Evolutionary conservation across 2,113 vertebrate species (phyloP), one percentile per base, ranked within the genome.

Genomic region (Callochromis pleurospilus): DNA sequence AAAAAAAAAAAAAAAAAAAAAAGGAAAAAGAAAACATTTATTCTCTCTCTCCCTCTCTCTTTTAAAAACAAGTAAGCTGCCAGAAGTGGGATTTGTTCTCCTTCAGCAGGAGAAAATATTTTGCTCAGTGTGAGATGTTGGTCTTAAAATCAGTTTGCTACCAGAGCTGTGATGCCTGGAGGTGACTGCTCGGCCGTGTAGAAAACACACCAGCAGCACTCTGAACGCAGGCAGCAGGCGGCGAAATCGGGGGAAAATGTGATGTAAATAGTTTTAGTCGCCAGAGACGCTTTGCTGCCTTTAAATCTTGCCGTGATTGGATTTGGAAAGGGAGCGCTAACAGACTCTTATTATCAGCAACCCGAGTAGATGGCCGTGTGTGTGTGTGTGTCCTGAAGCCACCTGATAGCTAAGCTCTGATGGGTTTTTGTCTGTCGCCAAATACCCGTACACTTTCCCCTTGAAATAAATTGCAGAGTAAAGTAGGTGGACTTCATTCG

Each of bases 271-370:
- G 88, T 91, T 86, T 68, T 5, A 54, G 85, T 40, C 17, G 9
- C 40, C 79, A 2, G 86, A 82, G 91, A 88, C 70, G 84, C 90
- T 87, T 88, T 89, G 85, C 89, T 88, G 87, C 91, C 84, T 84
- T 87, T 88, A 89, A 93, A 91, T 91, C 80, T 54, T 3, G 15
- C n/a, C 1, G 3, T 86, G 91, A 92, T 93, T 92, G 90, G 92
- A 93, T 79, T 89, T 84, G 79, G 85, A 53, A 65, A 55, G 47
- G 47, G 45, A n/a, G 62, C 10, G 53, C 87, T 82, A 93, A 90
- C 90, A 80, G 58, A 82, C 88, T 91, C 86, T 87, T 85, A 89
- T 93, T 89, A 93, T 88, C 88, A 83, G 85, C 47, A 6, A 6
- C 19, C n/a, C 26, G 3, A 60, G 60, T 58, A 29, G 75, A 82